Percentiles rank a stretch among this genome's conserved stretches.
These are phyloP conservation scores for Macrophya alboannulata DNA, from an alignment of 2,888 invertebrate species.

Conservation along the genomic window DNA sequence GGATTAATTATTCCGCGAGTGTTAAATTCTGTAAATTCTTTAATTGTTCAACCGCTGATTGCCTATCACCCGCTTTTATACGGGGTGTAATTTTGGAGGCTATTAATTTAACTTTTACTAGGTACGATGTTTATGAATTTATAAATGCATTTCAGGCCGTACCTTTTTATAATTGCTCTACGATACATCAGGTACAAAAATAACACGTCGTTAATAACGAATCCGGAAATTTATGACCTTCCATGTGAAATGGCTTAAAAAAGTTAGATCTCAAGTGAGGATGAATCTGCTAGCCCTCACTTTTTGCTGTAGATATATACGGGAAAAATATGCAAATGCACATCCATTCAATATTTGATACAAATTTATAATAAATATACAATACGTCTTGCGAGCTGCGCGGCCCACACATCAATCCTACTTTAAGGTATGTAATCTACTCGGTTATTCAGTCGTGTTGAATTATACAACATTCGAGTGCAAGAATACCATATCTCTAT, in stretches of 20 bases:
- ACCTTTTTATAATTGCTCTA: background rate
- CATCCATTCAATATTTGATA: background rate
- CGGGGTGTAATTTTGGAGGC: background rate
- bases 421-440: conserved; percentile 16
- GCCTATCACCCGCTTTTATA: conserved; percentile 12
- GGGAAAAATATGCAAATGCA: background rate
- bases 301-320: background rate
- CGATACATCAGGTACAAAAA: background rate
- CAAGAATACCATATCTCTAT: background rate
- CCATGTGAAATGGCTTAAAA: background rate
- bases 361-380: conserved; percentile 19
- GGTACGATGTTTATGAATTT: background rate
- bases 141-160: background rate
- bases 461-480: background rate
- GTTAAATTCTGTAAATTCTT: background rate
- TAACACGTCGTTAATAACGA: background rate
- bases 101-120: background rate
- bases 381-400: background rate
- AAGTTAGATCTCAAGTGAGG: conserved; percentile 4
- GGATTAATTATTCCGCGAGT: background rate
- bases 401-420: background rate
- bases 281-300: background rate
- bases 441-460: background rate
- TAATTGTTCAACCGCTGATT: background rate
- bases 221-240: background rate